These are phyloP conservation scores for Taxidea taxus DNA, from an alignment of 2,113 vertebrate species.

Conservation along the genomic window DNA sequence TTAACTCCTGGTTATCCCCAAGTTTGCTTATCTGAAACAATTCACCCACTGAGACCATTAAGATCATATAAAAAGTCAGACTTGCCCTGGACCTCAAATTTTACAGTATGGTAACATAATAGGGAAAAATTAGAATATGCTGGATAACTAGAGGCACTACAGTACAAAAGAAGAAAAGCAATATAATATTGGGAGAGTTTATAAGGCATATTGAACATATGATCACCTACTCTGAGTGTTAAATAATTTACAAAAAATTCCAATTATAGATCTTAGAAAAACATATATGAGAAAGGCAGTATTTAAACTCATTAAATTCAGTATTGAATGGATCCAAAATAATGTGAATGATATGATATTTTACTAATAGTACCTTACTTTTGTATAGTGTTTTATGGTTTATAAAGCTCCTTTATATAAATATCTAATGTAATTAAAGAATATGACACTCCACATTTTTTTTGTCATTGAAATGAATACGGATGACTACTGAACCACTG, in stretches of 20 bases:
- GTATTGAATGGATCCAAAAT: background rate
- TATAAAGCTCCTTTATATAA: background rate
- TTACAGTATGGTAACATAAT: slow-evolving; percentile 22
- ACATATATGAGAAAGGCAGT: background rate
- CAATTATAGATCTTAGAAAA: slow-evolving; percentile 26
- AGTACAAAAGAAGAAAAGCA: slow-evolving; percentile 33
- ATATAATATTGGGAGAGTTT: background rate
- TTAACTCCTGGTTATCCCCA: slow-evolving; percentile 81
- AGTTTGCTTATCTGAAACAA: slow-evolving; percentile 74
- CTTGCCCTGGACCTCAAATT: background rate
- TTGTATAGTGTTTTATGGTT: background rate
- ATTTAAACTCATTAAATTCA: slow-evolving; percentile 30
- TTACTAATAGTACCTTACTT: background rate
- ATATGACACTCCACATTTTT: background rate
- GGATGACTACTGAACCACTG: background rate
- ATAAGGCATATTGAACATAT: background rate
- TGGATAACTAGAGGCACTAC: slow-evolving; percentile 43
- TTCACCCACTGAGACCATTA: slow-evolving; percentile 68
- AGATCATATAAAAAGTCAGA: slow-evolving; percentile 47
- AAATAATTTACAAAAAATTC: slow-evolving; percentile 42
- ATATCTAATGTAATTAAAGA: background rate
- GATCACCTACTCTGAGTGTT: background rate
- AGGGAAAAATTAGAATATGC: background rate
- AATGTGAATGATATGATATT: background rate
- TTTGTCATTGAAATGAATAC: background rate